Evolutionary conservation across 2,888 invertebrate genomes (phyloP).

Genomic region (Corbicula japonica): DNA sequence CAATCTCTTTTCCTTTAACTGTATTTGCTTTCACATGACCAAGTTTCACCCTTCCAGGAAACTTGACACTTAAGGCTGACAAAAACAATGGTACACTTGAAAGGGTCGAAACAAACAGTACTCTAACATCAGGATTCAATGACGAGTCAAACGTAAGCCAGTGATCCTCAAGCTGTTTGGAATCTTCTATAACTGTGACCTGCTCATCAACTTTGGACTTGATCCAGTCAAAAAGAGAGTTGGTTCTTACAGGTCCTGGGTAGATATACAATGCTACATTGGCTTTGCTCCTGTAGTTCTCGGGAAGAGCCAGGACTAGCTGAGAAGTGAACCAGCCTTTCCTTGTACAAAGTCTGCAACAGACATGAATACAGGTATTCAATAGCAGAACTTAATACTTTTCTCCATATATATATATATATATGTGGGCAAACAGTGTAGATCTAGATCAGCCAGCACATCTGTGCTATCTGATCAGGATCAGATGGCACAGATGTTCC

Average conservation of each 20-base stretch:
- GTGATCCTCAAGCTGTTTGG: conserved; percentile 81
- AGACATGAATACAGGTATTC: too few relatives aligned
- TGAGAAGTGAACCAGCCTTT: conserved; percentile 87
- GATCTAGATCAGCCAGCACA: too few relatives aligned
- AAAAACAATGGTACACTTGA: conserved; percentile 87
- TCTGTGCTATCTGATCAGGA: too few relatives aligned
- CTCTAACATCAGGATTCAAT: conserved; percentile 82
- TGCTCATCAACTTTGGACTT: conserved; percentile 86
- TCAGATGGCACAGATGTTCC: too few relatives aligned
- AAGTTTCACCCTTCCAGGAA: conserved; percentile 88
- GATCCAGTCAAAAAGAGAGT: conserved; percentile 87
- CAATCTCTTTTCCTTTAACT: conserved; percentile 67
- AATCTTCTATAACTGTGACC: conserved; percentile 83
- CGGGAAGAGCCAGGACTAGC: conserved; percentile 87
- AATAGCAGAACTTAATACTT: neutral
- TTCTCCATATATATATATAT: neutral
- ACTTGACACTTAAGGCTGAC: conserved; percentile 88
- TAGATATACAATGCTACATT: conserved; percentile 86
- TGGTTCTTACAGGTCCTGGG: conserved; percentile 81
- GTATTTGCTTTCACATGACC: conserved; percentile 81
- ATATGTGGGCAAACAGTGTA: too few relatives aligned
- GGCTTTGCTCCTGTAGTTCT: conserved; percentile 87
- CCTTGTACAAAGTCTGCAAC: conserved; percentile 86
- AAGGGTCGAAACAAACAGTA: conserved; percentile 87
- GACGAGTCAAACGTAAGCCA: conserved; percentile 83